Percentiles rank a stretch among this genome's conserved stretches.
Evolutionary conservation across 2,888 invertebrate genomes (phyloP).

Genomic region (Campaea margaritaria): DNA sequence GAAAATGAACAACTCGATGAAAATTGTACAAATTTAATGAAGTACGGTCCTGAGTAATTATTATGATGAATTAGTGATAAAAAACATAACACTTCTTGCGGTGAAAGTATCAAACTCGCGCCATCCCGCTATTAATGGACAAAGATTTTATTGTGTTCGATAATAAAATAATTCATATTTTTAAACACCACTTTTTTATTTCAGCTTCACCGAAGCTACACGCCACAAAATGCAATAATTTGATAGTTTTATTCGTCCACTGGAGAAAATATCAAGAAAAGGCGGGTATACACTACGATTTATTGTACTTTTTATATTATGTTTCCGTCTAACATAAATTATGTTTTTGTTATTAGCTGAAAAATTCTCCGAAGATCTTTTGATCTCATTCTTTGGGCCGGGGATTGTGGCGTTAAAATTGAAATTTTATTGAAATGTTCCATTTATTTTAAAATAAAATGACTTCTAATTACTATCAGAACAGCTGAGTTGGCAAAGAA

Average conservation of each 20-base stretch:
- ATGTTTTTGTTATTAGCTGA: constrained; percentile 41
- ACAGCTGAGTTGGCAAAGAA: constrained; percentile 35
- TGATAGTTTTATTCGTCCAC: constrained; percentile 79
- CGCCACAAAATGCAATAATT: constrained; percentile 71
- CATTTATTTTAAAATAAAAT: constrained; percentile 33
- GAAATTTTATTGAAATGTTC: constrained; percentile 33
- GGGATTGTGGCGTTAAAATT: constrained; percentile 26
- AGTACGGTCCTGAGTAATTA: too few species aligned
- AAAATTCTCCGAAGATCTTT: constrained; percentile 46
- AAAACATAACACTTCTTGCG: not conserved
- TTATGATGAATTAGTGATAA: not conserved
- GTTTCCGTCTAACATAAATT: constrained; percentile 73
- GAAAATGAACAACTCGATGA: too few species aligned
- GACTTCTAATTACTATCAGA: constrained; percentile 35
- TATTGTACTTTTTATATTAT: constrained; percentile 75
- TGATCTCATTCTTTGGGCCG: constrained; percentile 46
- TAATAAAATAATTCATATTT: constrained; percentile 53
- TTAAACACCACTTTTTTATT: constrained; percentile 69
- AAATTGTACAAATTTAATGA: too few species aligned
- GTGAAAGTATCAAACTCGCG: constrained; percentile 58
- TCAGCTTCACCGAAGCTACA: constrained; percentile 62
- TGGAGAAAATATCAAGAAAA: constrained; percentile 70
- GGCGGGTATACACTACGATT: constrained; percentile 65
- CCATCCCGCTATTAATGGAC: constrained; percentile 51
- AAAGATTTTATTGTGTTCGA: constrained; percentile 78